phyloP scores from a whole-genome alignment of 2,113 vertebrate species.

The Sminthopsis crassicaudata region DNA sequence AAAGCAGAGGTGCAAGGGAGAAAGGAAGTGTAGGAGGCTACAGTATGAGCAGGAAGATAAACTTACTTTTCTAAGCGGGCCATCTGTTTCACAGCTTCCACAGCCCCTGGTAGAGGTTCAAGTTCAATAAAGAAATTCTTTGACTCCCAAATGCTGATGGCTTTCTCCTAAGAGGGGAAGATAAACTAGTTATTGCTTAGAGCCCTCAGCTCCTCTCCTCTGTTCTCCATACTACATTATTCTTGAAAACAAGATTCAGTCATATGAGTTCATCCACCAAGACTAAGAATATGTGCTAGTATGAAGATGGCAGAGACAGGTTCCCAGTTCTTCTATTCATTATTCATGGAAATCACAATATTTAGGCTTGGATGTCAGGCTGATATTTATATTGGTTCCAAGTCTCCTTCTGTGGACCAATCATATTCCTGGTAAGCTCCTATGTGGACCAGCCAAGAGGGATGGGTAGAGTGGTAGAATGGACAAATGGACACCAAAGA shows the following conservation, averaged over 20 bases:
- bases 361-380: neutral
- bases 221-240: neutral
- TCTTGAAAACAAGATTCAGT: neutral
- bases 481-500: neutral
- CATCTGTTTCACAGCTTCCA: constrained; percentile 96
- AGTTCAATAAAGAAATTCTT: constrained; percentile 95
- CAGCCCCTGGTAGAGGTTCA: constrained; percentile 93
- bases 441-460: neutral
- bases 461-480: neutral
- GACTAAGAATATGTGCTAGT: neutral
- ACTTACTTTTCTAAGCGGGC: constrained; percentile 92
- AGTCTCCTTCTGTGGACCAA: neutral
- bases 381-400: neutral
- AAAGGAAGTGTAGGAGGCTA: neutral
- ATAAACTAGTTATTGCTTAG: constrained; percentile 28
- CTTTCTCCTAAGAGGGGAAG: constrained; percentile 89
- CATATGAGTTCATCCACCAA: neutral
- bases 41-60: neutral
- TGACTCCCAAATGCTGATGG: constrained; percentile 96
- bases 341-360: neutral
- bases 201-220: neutral
- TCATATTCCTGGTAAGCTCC: neutral
- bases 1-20: no score
- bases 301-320: neutral
- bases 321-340: neutral